Conservation (phyloP, 2,797 vertebrate species). For the Danio tinwini region DNA sequence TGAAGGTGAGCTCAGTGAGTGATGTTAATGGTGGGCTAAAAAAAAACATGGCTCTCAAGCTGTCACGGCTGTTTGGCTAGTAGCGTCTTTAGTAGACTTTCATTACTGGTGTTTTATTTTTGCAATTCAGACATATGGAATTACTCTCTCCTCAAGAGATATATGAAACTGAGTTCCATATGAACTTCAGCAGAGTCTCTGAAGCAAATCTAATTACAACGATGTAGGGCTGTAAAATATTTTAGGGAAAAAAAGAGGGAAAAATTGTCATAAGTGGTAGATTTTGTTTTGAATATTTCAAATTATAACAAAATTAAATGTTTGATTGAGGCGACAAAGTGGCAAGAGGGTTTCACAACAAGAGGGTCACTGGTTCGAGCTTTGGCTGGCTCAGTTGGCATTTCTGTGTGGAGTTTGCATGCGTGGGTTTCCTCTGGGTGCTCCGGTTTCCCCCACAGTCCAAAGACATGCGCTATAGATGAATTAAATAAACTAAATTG, state of each 20-base stretch:
- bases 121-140: neutral
- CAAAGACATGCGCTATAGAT: too few species aligned
- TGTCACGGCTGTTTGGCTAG: neutral
- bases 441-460: too few species aligned
- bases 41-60: neutral
- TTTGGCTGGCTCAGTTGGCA: too few species aligned
- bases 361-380: too few species aligned
- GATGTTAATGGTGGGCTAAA: neutral
- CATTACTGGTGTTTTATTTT: constrained; percentile 5
- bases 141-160: neutral
- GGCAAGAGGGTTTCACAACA: too few species aligned
- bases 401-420: too few species aligned
- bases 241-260: neutral
- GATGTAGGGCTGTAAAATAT: neutral
- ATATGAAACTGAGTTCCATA: neutral
- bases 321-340: too few species aligned
- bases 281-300: too few species aligned
- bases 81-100: neutral
- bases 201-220: neutral
- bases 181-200: neutral
- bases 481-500: too few species aligned
- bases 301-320: too few species aligned
- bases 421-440: too few species aligned
- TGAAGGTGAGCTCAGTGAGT: neutral
- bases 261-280: neutral